Conservation (phyloP, 2,113 vertebrate species). For the Electrona antarctica region DNA sequence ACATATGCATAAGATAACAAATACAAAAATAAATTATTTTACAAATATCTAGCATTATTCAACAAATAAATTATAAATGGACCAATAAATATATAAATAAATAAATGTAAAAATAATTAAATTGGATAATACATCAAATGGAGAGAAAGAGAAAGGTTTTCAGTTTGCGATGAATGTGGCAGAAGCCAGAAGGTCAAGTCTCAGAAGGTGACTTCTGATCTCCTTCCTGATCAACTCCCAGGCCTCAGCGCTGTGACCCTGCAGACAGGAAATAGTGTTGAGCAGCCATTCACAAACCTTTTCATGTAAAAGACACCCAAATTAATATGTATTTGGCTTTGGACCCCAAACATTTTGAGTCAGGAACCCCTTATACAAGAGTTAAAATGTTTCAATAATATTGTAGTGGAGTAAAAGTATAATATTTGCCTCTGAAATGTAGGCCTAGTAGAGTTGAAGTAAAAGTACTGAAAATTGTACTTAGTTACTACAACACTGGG, state of each 20-base stretch:
- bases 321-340: no score
- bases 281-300: no score
- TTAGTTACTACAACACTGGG: neutral
- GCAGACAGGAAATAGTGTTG: conserved; percentile 12
- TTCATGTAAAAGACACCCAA: no score
- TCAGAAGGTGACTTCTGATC: conserved; percentile 41
- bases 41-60: neutral
- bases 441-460: no score
- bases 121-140: neutral
- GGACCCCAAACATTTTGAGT: no score
- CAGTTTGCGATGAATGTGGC: conserved; percentile 10
- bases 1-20: conserved; percentile 11
- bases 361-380: no score
- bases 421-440: no score
- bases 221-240: conserved; percentile 71
- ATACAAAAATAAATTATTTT: conserved; percentile 5
- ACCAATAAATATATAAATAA: conserved; percentile 2
- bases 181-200: conserved; percentile 41
- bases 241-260: conserved; percentile 56
- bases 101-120: neutral
- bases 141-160: neutral
- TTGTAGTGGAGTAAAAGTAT: no score
- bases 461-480: no score
- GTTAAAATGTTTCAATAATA: no score
- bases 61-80: neutral